Conservation (phyloP, 2,888 invertebrate species). For the Tiliacea aurago region DNA sequence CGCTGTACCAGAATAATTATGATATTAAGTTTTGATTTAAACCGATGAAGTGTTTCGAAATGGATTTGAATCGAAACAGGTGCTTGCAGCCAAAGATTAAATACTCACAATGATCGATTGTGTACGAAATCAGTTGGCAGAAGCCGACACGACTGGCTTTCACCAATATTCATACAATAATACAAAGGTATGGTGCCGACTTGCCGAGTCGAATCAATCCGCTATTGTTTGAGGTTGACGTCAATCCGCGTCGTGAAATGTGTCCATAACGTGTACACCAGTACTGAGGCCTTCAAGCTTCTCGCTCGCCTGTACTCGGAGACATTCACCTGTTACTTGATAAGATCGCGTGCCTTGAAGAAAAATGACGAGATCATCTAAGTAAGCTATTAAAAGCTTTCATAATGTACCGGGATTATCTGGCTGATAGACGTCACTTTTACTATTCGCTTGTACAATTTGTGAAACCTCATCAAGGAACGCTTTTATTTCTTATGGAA, state of each 20-base stretch:
- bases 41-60: conserved; percentile 15
- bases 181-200: conserved; percentile 64
- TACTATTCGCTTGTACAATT: conserved; percentile 32
- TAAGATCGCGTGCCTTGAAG: conserved; percentile 47
- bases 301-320: conserved; percentile 62
- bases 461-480: conserved; percentile 37
- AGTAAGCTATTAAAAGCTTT: conserved; percentile 44
- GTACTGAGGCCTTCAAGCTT: conserved; percentile 67
- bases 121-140: conserved; percentile 63
- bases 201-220: conserved; percentile 76
- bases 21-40: conserved; percentile 12
- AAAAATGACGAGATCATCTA: conserved; percentile 31
- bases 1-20: conserved; percentile 6
- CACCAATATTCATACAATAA: conserved; percentile 72
- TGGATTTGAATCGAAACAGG: conserved; percentile 27
- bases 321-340: conserved; percentile 72
- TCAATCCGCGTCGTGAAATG: conserved; percentile 73
- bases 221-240: conserved; percentile 82
- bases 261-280: conserved; percentile 53
- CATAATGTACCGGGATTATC: conserved; percentile 33
- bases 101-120: conserved; percentile 57
- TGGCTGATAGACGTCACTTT: conserved; percentile 7
- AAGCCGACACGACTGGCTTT: conserved; percentile 73
- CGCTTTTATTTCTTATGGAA: conserved; percentile 55
- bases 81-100: conserved; percentile 36